Base-by-base conservation (phyloP, 2,113 vertebrate genomes). In the Lampris megalopsis region DNA sequence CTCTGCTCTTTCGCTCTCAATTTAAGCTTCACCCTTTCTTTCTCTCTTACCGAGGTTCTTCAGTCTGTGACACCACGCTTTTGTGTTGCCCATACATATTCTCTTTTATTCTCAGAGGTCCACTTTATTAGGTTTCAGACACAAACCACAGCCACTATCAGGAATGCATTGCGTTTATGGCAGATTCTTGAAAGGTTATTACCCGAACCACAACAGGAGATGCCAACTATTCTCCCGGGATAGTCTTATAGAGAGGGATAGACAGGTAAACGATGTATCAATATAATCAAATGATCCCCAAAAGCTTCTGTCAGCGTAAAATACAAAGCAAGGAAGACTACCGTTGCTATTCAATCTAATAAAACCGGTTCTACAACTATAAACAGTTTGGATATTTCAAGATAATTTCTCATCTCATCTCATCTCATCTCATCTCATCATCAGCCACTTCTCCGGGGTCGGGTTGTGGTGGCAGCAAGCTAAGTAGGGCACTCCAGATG, bases 81-180 rank as follows among this genome's bases (percentile, higher is more conserved):
- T 52, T 43, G 64, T 64, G 57, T 43, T 52, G 47, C 9, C 6
- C 0, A 8, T 1, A 7, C 4, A 37, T 66, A 52, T 78, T 40
- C 54, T 67, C 56, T 50, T 61, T 41, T 5, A 57, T 58, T 67
- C 38, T 47, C 48, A n/a, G 73, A 24, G 68, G 13, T 77, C 43
- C 43, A 35, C 40, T 53, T 54, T 9, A 48, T 76, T 58, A 47
- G 38, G 73, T 75, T 82, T 85, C 38, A 79, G 71, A 82, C 73
- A 56, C 63, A 75, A 68, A 64, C 10, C 9, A 56, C 48, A 5
- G 73, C 66, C 57, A 61, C 9, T 40, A 24, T 63, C 57, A 42
- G 64, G 52, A 64, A 11, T n/a, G 59, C 38, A 42, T 8, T 52
- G 62, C 54, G 66, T 78, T 84, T 48, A 63, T 1, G 13, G 59